A percentile compares a stretch with the other conserved stretches of the same genome.
phyloP scores from a whole-genome alignment of 2,888 invertebrate species.

The Mellilla xanthometata region DNA sequence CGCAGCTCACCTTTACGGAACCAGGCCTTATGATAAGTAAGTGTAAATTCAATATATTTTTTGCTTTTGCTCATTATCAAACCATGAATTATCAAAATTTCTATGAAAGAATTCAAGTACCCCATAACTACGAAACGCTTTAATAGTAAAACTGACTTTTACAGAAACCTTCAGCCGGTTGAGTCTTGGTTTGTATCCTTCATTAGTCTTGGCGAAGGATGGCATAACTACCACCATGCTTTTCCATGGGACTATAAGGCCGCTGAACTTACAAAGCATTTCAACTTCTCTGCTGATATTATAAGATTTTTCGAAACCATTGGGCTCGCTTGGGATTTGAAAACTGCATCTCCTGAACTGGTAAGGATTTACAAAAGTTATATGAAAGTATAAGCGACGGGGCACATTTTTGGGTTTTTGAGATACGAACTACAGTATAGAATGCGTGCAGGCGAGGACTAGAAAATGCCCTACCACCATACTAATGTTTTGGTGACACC shows the following conservation, averaged over 20 bases:
- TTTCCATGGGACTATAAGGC: constrained; percentile 97
- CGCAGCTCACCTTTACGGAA: constrained; percentile 90
- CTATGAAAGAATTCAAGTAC: too few species aligned
- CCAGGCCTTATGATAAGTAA: constrained; percentile 89
- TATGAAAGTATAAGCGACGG: too few species aligned
- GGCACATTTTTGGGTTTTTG: too few species aligned
- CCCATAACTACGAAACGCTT: too few species aligned
- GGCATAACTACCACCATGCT: constrained; percentile 96
- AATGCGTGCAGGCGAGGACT: too few species aligned
- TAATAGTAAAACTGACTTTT: constrained; percentile 24
- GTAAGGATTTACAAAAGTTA: constrained; percentile 35
- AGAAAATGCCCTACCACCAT: too few species aligned
- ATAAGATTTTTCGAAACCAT: constrained; percentile 83
- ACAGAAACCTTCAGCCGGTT: constrained; percentile 88
- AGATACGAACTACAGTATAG: too few species aligned
- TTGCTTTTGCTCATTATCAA: too few species aligned
- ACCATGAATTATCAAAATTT: too few species aligned
- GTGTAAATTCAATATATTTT: constrained; percentile 33
- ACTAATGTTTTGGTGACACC: too few species aligned
- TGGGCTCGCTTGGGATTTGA: constrained; percentile 86
- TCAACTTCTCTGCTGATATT: constrained; percentile 84
- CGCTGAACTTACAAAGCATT: constrained; percentile 88
- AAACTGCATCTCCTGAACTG: constrained; percentile 66
- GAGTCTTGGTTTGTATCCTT: constrained; percentile 89
- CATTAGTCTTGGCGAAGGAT: constrained; percentile 90